Conservation (phyloP, 1,140 invertebrate genomes). For the Lepidurus couesii region DNA sequence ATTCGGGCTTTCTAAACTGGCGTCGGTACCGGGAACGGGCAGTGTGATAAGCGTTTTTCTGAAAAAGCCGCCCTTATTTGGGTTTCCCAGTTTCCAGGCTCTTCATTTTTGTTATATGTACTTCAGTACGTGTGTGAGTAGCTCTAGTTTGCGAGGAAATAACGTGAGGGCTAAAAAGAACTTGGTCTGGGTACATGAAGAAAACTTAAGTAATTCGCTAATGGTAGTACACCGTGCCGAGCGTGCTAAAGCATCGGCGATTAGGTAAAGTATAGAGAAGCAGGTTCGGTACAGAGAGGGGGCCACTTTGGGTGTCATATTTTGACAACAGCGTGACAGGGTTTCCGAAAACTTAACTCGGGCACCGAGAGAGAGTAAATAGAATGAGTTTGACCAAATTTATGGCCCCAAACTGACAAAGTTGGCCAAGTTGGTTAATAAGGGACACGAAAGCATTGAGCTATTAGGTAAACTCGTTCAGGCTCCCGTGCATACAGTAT, state of each 20-base stretch:
- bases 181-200: background rate
- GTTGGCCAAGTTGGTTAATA: too few species aligned
- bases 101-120: background rate
- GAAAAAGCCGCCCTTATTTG: background rate
- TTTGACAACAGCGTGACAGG: constrained; percentile 1
- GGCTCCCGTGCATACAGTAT: too few species aligned
- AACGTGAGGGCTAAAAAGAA: too few species aligned
- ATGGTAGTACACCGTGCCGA: background rate
- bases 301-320: constrained; percentile 9
- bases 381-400: background rate
- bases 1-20: background rate
- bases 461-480: too few species aligned
- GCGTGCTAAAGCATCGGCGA: background rate
- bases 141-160: background rate
- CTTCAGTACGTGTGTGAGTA: background rate
- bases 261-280: background rate
- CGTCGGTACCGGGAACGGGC: background rate
- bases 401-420: background rate
- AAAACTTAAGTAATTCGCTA: background rate
- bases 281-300: background rate
- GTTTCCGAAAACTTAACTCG: background rate
- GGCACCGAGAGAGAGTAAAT: too few species aligned
- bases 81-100: background rate
- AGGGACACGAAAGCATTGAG: too few species aligned
- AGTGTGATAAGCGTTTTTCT: background rate